Conservation (phyloP, 2,888 invertebrate species). For the Melanostoma mellinum region DNA sequence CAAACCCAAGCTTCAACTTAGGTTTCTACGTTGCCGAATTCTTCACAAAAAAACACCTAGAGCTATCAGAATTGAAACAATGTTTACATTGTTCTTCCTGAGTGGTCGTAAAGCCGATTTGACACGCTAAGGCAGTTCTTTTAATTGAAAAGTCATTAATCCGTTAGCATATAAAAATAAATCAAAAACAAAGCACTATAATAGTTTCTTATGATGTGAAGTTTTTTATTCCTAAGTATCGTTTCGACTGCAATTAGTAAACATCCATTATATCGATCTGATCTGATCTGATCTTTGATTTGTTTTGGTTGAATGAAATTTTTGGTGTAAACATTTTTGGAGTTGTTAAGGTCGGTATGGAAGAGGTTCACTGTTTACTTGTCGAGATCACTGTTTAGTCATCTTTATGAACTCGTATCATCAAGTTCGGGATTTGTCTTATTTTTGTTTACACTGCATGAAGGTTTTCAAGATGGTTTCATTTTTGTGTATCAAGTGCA, state of each 20-base stretch:
- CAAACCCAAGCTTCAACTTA: no score
- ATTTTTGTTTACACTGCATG: constrained; percentile 50
- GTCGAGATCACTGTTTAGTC: constrained; percentile 63
- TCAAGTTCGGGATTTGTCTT: constrained; percentile 37
- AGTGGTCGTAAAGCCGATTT: constrained; percentile 36
- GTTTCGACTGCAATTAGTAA: no score
- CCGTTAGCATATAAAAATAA: constrained; percentile 29
- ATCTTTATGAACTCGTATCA: constrained; percentile 49
- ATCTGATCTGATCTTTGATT: background rate
- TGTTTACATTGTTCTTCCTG: constrained; percentile 48
- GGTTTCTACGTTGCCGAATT: no score
- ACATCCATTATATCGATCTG: no score
- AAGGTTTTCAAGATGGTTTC: background rate
- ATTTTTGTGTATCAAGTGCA: constrained; percentile 23
- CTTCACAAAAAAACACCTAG: background rate
- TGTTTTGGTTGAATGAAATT: constrained; percentile 37
- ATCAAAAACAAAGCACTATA: constrained; percentile 31
- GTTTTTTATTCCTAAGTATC: no score
- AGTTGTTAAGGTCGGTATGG: constrained; percentile 17
- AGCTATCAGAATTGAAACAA: background rate
- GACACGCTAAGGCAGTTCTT: constrained; percentile 29
- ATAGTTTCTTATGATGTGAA: no score
- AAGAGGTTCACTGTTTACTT: constrained; percentile 40
- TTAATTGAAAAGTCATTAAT: constrained; percentile 46
- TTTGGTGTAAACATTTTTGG: constrained; percentile 32